phyloP scores from a whole-genome alignment of 2,888 invertebrate genomes.

The Platerodrilus igneus region DNA sequence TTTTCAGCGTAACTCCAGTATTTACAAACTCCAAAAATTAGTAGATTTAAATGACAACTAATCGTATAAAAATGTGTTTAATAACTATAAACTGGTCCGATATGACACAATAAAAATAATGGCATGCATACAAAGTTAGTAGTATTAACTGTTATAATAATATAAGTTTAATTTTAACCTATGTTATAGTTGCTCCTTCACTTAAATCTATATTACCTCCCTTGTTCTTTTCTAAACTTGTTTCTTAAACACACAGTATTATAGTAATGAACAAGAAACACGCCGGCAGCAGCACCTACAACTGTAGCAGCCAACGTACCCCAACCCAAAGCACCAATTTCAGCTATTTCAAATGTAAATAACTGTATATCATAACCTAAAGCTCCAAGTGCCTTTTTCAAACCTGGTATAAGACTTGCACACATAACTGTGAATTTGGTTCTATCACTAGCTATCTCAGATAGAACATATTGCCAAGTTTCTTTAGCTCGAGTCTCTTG shows the following conservation, averaged over 20 bases:
- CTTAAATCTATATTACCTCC: too few relatives aligned
- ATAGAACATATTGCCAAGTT: conserved; percentile 5
- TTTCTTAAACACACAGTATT: conserved; percentile 1
- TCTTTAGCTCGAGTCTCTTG: conserved; percentile 1
- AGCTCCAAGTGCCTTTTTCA: neutral
- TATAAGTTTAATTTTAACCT: too few relatives aligned
- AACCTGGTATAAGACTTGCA: neutral
- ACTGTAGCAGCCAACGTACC: neutral
- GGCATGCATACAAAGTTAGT: too few relatives aligned
- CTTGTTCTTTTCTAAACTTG: conserved; percentile 3
- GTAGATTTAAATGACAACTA: too few relatives aligned
- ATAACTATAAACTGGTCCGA: too few relatives aligned
- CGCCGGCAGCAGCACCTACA: conserved; percentile 5
- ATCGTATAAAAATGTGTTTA: too few relatives aligned
- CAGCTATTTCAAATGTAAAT: neutral
- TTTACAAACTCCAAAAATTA: too few relatives aligned
- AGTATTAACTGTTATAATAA: too few relatives aligned
- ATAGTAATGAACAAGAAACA: conserved; percentile 7
- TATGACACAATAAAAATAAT: too few relatives aligned
- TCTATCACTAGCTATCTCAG: neutral
- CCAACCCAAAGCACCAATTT: neutral
- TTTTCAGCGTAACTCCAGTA: too few relatives aligned
- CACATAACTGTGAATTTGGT: neutral
- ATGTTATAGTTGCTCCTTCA: too few relatives aligned
- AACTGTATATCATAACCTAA: neutral